These are phyloP conservation scores for Hiodon tergisus DNA, from an alignment of 2,113 vertebrate species.

Conservation along the genomic window DNA sequence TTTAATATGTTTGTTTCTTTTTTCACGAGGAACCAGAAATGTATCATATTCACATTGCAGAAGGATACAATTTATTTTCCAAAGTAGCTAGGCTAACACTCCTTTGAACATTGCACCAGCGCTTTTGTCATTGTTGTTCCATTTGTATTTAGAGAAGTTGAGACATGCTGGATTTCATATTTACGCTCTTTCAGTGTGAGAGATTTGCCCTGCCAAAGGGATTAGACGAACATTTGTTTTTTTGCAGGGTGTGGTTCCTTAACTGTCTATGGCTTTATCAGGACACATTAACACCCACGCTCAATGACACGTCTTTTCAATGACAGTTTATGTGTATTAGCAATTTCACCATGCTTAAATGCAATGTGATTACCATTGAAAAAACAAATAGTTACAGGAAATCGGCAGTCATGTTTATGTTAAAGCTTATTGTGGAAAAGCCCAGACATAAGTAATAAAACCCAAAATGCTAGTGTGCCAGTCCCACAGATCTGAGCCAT, in stretches of 20 bases:
- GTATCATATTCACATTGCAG: too few species aligned
- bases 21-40: too few species aligned
- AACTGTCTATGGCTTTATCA: background rate
- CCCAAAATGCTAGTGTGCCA: background rate
- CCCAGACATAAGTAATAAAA: constrained; percentile 2
- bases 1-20: too few species aligned
- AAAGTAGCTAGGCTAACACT: background rate
- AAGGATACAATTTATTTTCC: too few species aligned
- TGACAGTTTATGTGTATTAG: background rate
- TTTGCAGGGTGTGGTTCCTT: background rate
- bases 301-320: background rate
- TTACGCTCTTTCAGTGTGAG: background rate
- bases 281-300: background rate
- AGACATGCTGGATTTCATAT: background rate
- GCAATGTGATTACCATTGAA: background rate
- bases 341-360: background rate
- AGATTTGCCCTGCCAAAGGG: background rate
- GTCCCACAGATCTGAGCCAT: background rate
- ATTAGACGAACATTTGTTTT: background rate
- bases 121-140: too few species aligned
- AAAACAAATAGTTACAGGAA: background rate
- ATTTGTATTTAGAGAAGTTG: background rate
- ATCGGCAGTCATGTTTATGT: background rate
- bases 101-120: background rate
- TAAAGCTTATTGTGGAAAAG: constrained; percentile 5